These are phyloP conservation scores for Vannuccia rotundouncinata DNA, from an alignment of 2,888 invertebrate species.

Conservation along the genomic window DNA sequence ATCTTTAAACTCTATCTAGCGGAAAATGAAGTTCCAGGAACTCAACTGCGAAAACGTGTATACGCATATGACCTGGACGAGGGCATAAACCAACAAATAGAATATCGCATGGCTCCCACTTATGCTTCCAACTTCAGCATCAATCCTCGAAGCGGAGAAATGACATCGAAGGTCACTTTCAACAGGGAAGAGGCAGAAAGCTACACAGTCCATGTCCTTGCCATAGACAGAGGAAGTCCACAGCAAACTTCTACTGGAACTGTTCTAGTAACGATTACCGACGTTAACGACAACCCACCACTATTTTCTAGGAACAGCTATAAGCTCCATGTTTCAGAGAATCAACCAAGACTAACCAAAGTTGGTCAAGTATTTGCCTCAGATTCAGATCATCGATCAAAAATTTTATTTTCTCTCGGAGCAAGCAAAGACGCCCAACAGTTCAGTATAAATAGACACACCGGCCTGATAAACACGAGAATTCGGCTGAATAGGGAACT, in stretches of 20 bases:
- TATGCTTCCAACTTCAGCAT: conserved; percentile 29
- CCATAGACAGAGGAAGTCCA: conserved; percentile 12
- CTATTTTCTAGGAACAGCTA: conserved; percentile 11
- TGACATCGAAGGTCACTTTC: conserved; percentile 14
- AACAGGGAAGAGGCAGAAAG: conserved; percentile 12
- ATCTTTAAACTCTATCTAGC: conserved; percentile 8
- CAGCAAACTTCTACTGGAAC: conserved; percentile 19
- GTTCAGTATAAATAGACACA: conserved; percentile 18
- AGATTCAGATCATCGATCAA: conserved; percentile 21
- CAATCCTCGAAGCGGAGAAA: neutral
- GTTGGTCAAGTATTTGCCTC: conserved; percentile 18
- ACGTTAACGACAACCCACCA: conserved; percentile 32
- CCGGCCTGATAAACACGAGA: conserved; percentile 10
- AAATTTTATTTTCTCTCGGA: neutral
- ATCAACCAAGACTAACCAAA: neutral
- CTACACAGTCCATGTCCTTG: conserved; percentile 30
- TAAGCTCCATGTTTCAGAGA: conserved; percentile 28
- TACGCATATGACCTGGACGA: conserved; percentile 25
- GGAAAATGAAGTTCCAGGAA: conserved; percentile 21
- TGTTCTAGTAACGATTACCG: conserved; percentile 19
- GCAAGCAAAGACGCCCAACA: neutral
- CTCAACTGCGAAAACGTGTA: neutral
- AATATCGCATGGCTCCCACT: conserved; percentile 19
- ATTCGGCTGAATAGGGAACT: neutral
- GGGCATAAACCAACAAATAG: conserved; percentile 21